Percentiles rank a stretch among this genome's conserved stretches.
phyloP scores from a whole-genome alignment of 1,140 invertebrate genomes.

The Bombus waltoni region DNA sequence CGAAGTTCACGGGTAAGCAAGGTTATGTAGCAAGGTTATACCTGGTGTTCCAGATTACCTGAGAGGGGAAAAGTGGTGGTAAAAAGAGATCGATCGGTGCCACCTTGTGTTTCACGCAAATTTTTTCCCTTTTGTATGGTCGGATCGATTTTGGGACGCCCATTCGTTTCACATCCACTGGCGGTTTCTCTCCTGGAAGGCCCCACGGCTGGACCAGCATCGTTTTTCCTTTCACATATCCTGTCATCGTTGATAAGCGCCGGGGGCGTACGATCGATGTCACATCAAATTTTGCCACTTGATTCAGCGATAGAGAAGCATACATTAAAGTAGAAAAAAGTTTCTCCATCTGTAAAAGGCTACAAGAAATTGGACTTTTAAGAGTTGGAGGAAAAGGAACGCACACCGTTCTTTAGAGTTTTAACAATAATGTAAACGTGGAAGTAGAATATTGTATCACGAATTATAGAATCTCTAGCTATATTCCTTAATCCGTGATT shows the following conservation, averaged over 20 bases:
- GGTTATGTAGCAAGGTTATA: conserved; percentile 77
- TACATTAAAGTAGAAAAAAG: background rate
- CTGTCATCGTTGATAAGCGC: background rate
- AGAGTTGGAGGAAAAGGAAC: background rate
- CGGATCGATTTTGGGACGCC: conserved; percentile 1
- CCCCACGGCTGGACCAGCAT: conserved; percentile 12
- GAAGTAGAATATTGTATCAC: background rate
- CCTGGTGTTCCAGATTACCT: conserved; percentile 45
- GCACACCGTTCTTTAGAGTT: no score
- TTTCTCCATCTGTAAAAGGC: background rate
- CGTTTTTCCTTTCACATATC: conserved; percentile 42
- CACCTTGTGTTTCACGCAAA: background rate
- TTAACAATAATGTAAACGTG: background rate
- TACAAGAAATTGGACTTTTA: background rate
- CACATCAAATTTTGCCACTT: background rate
- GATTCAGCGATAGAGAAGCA: no score
- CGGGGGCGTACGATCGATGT: background rate
- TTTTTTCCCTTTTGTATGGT: background rate
- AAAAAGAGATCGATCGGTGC: conserved; percentile 13
- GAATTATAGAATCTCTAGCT: no score
- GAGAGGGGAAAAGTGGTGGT: background rate
- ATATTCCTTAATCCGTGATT: no score
- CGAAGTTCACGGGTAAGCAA: conserved; percentile 73
- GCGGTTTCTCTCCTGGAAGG: conserved; percentile 23
- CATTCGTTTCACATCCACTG: no score